Base-by-base conservation (phyloP, 2,113 vertebrate species). In the Sander lucioperca region DNA sequence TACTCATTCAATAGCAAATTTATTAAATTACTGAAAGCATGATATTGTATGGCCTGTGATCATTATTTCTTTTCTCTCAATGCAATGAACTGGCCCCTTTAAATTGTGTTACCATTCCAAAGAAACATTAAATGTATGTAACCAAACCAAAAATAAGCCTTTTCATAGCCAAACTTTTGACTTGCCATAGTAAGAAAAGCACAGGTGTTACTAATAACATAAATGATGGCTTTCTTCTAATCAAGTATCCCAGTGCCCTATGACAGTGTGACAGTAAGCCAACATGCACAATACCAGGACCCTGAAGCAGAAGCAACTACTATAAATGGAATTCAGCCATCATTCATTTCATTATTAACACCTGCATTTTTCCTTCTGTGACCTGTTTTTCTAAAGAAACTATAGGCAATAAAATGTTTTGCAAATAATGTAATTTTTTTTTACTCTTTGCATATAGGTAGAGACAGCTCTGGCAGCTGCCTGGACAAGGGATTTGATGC, bases 401-500 rank as follows among this genome's bases (percentile, higher is more conserved):
- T 23, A 39, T 10, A n/a, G 23, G 13, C 11, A 54, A 27, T 33
- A 36, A 6, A 61, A 8, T 3, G 16, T 16, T 25, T 51, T 4
- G 14, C 47, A 23, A 50, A 62, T 33, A 6, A 33, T 33, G 33
- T 1, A 33, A 33, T 33, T 33, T 6, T 2, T 2, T 27, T 27
- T 27, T 27, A 27, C 27, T 27, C n/a, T 78, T 71, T 53, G 15
- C 13, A 25, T 58, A 6, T 19, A n/a, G 51, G 76, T 54, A 54
- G 30, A 14, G n/a, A 33, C 53, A 21, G 19, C 6, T 56, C 36
- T 72, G 74, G 45, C 74, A 84, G 65, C 70, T 83, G 59, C 58
- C 62, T 72, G 53, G 54, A 87, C 39, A 15, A 59, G 23, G 39
- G 71, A 74, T 77, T 27, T 79, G 79, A 86, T 76, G 59, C 23